Evolutionary conservation across 2,797 vertebrate species (phyloP).

Genomic region (Holocentrus rufus): DNA sequence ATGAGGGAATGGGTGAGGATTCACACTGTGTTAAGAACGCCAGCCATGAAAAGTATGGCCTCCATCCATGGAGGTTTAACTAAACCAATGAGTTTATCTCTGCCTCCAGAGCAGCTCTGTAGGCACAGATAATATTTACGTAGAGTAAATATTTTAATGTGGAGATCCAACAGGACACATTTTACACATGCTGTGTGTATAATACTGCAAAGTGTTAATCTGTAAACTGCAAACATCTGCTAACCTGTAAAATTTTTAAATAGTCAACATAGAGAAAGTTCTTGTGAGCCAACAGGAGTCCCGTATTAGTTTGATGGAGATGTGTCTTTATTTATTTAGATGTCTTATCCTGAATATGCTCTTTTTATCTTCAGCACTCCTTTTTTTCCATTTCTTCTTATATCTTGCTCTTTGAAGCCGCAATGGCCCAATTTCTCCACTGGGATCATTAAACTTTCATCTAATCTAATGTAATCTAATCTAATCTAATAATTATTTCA

Average conservation of each 20-base stretch:
- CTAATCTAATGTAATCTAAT: constrained; percentile 30
- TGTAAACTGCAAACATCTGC: not conserved
- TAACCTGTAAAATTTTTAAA: not conserved
- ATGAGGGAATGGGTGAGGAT: too few relatives aligned
- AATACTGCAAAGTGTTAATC: not conserved
- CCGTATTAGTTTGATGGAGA: not conserved
- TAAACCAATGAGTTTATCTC: too few relatives aligned
- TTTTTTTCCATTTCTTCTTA: constrained; percentile 3
- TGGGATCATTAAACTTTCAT: constrained; percentile 48
- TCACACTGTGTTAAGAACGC: too few relatives aligned
- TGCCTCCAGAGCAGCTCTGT: too few relatives aligned
- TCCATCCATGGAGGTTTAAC: too few relatives aligned
- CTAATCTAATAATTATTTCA: constrained; percentile 36
- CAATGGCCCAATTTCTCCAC: constrained; percentile 48
- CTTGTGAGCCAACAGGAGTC: not conserved
- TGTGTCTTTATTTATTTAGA: not conserved
- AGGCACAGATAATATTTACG: too few relatives aligned
- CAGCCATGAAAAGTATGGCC: too few relatives aligned
- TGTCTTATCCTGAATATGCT: too few relatives aligned
- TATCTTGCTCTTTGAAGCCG: constrained; percentile 5
- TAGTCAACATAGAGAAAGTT: too few relatives aligned
- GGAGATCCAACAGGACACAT: not conserved
- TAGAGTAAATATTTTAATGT: not conserved
- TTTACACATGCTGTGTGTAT: not conserved
- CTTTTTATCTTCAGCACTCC: not conserved